phyloP scores from a whole-genome alignment of 2,888 invertebrate species.

The Lordiphosa andalusiaca region DNA sequence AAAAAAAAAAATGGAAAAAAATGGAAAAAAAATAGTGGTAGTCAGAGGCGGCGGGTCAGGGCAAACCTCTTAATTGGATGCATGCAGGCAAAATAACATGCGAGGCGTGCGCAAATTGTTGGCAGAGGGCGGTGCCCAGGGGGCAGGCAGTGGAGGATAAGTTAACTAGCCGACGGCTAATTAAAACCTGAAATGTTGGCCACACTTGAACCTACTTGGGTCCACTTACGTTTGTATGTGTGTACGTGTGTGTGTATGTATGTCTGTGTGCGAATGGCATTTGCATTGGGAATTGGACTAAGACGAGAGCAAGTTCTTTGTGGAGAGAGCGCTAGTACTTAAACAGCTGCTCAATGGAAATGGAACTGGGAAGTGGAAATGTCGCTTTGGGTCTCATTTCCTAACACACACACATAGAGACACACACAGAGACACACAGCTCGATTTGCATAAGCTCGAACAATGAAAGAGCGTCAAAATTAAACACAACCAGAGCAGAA shows the following conservation, averaged over 20 bases:
- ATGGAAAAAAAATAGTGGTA: not conserved
- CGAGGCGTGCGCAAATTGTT: conserved; percentile 59
- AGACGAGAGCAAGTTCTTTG: conserved; percentile 49
- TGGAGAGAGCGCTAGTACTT: conserved; percentile 28
- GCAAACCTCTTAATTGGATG: conserved; percentile 70
- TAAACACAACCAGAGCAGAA: conserved; percentile 73
- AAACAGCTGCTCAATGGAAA: conserved; percentile 54
- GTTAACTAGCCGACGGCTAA: conserved; percentile 72
- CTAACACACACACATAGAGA: conserved; percentile 13
- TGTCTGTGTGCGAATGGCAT: conserved; percentile 46
- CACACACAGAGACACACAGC: conserved; percentile 13
- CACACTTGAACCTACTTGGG: conserved; percentile 46
- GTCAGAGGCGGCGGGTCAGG: conserved; percentile 20
- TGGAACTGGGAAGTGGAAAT: conserved; percentile 58
- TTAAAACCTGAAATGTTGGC: conserved; percentile 68
- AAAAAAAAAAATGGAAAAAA: conserved; percentile 18
- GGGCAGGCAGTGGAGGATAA: conserved; percentile 40
- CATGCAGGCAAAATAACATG: conserved; percentile 72
- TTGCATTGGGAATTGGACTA: conserved; percentile 66
- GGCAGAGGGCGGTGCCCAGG: conserved; percentile 5
- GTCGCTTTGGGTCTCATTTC: conserved; percentile 51
- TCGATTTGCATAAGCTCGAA: conserved; percentile 45
- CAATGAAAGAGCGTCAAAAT: conserved; percentile 47
- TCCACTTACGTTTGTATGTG: conserved; percentile 18
- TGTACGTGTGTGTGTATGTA: conserved; percentile 6